phyloP scores from a whole-genome alignment of 2,113 vertebrate species.

The Spilogale gracilis region DNA sequence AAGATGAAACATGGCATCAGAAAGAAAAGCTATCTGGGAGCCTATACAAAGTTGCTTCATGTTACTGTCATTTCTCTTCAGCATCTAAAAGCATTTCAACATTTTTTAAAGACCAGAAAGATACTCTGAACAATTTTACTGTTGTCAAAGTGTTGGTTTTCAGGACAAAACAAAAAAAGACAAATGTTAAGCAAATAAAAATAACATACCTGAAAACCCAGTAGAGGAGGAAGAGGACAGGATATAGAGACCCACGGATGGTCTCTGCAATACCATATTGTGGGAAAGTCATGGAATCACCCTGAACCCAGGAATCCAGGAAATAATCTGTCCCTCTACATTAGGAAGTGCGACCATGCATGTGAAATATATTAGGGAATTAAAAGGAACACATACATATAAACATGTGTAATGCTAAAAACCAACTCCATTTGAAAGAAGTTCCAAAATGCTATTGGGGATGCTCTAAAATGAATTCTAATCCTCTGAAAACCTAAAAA shows the following conservation, averaged over 20 bases:
- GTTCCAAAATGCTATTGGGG: background rate
- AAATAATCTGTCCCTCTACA: background rate
- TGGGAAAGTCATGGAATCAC: background rate
- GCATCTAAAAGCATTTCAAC: background rate
- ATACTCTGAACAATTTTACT: background rate
- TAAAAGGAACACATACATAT: background rate
- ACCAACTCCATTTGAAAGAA: background rate
- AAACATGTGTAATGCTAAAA: background rate
- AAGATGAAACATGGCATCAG: background rate
- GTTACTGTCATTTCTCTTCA: background rate
- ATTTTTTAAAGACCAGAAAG: background rate
- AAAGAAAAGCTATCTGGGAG: background rate
- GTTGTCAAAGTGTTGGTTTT: background rate
- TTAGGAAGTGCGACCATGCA: background rate
- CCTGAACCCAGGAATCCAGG: background rate
- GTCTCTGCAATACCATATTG: background rate
- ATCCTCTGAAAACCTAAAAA: background rate
- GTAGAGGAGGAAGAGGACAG: background rate
- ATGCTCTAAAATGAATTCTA: background rate
- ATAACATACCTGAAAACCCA: background rate
- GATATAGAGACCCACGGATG: background rate
- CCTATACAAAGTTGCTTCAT: background rate
- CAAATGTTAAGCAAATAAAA: slow-evolving; percentile 14
- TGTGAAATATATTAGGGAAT: background rate
- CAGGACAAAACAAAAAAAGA: background rate